Evolutionary conservation across 2,113 vertebrate species (phyloP).

Genomic region (Dascyllus trimaculatus): DNA sequence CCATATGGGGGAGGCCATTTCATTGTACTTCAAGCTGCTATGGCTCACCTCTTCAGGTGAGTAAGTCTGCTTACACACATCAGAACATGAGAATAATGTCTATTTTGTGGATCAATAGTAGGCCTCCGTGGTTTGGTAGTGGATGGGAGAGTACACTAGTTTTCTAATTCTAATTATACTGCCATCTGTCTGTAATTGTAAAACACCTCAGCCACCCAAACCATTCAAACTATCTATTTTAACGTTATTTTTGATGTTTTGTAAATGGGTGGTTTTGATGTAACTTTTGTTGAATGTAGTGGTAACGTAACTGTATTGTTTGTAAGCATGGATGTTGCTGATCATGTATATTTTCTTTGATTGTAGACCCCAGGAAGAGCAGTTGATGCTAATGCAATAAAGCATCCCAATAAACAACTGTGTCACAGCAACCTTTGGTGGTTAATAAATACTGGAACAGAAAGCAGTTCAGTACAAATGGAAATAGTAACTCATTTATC

Average conservation of each 20-base stretch:
- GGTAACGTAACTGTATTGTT: background rate
- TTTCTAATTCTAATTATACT: background rate
- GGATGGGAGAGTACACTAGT: no score
- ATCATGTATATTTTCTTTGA: conserved; percentile 1
- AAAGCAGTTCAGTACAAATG: background rate
- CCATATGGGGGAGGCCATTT: conserved; percentile 17
- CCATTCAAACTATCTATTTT: background rate
- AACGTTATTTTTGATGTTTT: background rate
- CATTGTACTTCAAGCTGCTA: conserved; percentile 11
- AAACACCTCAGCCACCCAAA: no score
- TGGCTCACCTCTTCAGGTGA: conserved; percentile 13
- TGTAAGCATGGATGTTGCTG: background rate
- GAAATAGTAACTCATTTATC: no score
- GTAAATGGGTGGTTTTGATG: background rate
- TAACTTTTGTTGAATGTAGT: background rate
- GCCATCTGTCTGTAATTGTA: background rate
- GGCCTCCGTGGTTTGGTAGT: background rate
- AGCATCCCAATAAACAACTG: conserved; percentile 5
- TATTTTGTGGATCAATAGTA: background rate
- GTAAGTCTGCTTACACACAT: conserved; percentile 10
- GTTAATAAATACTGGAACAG: background rate
- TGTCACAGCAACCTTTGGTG: background rate
- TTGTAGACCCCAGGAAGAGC: background rate
- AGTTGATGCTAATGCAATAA: background rate
- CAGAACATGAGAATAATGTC: background rate